These are phyloP conservation scores for Sorex araneus DNA, from an alignment of 2,113 vertebrate genomes.

Conservation along the genomic window DNA sequence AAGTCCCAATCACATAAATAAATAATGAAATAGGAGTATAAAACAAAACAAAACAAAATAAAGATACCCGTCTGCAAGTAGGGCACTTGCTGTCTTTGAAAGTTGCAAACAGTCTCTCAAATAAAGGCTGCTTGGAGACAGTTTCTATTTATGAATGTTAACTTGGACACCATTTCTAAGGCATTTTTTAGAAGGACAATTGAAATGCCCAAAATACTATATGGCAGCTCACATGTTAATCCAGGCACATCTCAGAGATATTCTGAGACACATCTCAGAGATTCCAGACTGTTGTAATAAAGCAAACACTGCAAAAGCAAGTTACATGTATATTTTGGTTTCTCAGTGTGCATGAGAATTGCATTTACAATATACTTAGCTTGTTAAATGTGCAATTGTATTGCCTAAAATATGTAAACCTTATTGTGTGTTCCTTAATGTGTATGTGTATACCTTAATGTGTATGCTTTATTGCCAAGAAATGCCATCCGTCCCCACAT, in stretches of 20 bases:
- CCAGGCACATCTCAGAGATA: not conserved
- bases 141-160: slow-evolving; percentile 41
- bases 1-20: too few species aligned
- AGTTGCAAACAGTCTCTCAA: slow-evolving; percentile 20
- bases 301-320: not conserved
- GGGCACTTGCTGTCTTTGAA: slow-evolving; percentile 61
- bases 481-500: not conserved
- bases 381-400: not conserved
- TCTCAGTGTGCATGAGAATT: not conserved
- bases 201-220: not conserved
- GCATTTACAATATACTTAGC: not conserved
- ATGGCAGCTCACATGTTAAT: not conserved
- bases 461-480: not conserved
- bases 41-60: too few species aligned
- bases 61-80: slow-evolving; percentile 62
- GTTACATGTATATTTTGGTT: not conserved
- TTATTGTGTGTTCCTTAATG: not conserved
- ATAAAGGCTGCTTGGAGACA: slow-evolving; percentile 55
- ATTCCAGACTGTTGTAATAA: not conserved
- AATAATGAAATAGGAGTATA: too few species aligned
- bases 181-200: not conserved
- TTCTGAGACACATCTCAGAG: too few species aligned
- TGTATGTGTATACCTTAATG: too few species aligned
- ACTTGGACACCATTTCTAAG: not conserved
- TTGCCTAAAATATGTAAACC: not conserved